Evolutionary conservation across 2,113 vertebrate species (phyloP).

Genomic region (Epinephelus cyanopodus): DNA sequence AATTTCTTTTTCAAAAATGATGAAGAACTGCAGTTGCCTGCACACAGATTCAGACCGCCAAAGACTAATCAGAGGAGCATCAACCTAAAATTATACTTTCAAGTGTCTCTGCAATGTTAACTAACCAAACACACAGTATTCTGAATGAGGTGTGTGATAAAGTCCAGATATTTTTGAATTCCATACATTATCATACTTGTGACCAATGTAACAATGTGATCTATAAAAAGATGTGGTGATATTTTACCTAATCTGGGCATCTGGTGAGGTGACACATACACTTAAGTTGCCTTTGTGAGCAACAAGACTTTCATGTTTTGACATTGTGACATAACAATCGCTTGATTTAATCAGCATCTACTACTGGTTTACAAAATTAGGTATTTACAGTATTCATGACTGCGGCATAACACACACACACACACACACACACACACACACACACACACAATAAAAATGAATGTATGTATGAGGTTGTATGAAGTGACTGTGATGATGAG

Average conservation of each 20-base stretch:
- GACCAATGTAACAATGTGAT: neutral
- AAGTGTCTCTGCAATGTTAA: neutral
- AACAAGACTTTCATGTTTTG: neutral
- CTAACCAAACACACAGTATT: neutral
- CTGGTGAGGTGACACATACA: neutral
- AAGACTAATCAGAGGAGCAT: neutral
- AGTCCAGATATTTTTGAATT: neutral
- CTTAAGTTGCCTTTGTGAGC: neutral
- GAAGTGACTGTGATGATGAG: constrained; percentile 22
- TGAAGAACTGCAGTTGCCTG: neutral
- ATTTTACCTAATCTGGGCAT: neutral
- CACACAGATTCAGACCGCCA: neutral
- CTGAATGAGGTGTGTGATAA: neutral
- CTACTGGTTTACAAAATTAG: neutral
- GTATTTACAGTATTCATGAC: neutral
- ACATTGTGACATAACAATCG: neutral
- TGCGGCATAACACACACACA: neutral
- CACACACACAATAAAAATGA: neutral
- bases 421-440: too few species aligned
- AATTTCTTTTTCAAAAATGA: too few species aligned
- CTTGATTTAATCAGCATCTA: neutral
- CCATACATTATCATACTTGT: neutral
- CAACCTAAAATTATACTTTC: neutral
- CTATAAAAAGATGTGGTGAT: neutral
- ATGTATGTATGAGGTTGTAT: neutral